phyloP scores from a whole-genome alignment of 2,888 invertebrate genomes.

The Rhagonycha lutea region DNA sequence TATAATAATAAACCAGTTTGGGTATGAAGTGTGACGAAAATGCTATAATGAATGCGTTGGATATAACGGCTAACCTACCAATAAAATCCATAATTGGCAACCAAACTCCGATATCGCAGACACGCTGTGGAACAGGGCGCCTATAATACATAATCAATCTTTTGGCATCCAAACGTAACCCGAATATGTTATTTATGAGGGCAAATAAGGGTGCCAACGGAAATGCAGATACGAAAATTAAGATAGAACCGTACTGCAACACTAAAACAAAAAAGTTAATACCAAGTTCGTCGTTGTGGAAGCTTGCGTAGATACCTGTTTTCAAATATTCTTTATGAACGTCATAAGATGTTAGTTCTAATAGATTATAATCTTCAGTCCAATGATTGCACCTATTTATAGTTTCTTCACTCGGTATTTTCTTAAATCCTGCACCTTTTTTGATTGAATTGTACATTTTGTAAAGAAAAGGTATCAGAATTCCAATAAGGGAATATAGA shows the following conservation, averaged over 20 bases:
- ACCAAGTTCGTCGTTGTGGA: background rate
- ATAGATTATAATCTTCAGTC: conserved; percentile 74
- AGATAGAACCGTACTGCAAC: conserved; percentile 84
- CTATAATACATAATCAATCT: conserved; percentile 77
- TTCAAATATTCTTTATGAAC: conserved; percentile 84
- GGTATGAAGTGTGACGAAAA: conserved; percentile 86
- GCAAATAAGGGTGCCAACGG: conserved; percentile 84
- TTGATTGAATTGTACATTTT: conserved; percentile 61
- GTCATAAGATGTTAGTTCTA: conserved; percentile 66
- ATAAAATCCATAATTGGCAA: conserved; percentile 74
- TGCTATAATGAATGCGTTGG: conserved; percentile 78
- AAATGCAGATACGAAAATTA: conserved; percentile 84
- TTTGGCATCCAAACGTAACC: conserved; percentile 81
- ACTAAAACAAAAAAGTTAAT: conserved; percentile 57
- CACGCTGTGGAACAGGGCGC: conserved; percentile 74
- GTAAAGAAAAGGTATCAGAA: conserved; percentile 66
- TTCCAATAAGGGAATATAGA: conserved; percentile 76
- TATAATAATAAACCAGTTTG: conserved; percentile 67
- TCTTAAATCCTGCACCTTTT: conserved; percentile 57
- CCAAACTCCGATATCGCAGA: conserved; percentile 81
- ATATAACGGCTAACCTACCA: conserved; percentile 74
- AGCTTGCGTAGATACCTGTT: conserved; percentile 70
- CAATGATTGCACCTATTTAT: conserved; percentile 65
- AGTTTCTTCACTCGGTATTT: conserved; percentile 51
- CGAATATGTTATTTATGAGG: conserved; percentile 79